phyloP scores from a whole-genome alignment of 2,888 invertebrate genomes.

The Cheilosia urbana region DNA sequence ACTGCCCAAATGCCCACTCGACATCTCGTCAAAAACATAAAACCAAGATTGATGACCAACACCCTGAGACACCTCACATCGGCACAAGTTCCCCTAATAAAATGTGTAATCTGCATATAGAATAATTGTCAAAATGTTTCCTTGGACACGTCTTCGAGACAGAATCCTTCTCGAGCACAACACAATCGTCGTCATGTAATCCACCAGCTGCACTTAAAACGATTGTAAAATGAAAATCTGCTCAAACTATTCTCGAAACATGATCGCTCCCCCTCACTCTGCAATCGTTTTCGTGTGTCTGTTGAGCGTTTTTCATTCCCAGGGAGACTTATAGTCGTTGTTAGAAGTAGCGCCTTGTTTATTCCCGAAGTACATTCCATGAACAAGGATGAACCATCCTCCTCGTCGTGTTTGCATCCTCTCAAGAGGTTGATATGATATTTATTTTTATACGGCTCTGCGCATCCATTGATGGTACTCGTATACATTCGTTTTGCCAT shows the following conservation, averaged over 20 bases:
- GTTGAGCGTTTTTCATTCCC: slow-evolving; percentile 32
- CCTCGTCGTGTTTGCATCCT: slow-evolving; percentile 3
- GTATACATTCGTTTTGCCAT: slow-evolving; percentile 16
- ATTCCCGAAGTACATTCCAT: slow-evolving; percentile 48
- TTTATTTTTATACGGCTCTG: slow-evolving; percentile 36
- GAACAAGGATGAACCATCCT: slow-evolving; percentile 47
- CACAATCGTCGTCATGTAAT: slow-evolving; percentile 70
- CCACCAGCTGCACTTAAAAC: slow-evolving; percentile 67
- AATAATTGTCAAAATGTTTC: slow-evolving; percentile 27
- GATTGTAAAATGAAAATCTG: slow-evolving; percentile 58
- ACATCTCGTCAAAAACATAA: slow-evolving; percentile 3
- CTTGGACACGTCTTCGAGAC: slow-evolving; percentile 36
- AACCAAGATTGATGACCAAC: slow-evolving; percentile 52
- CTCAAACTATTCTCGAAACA: slow-evolving; percentile 51
- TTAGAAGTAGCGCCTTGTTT: slow-evolving; percentile 17
- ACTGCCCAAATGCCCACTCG: no score
- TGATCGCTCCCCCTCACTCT: background rate
- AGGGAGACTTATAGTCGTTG: slow-evolving; percentile 1
- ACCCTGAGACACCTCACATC: background rate
- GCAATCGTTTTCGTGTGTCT: slow-evolving; percentile 18
- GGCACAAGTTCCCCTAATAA: slow-evolving; percentile 14
- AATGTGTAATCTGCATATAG: slow-evolving; percentile 39
- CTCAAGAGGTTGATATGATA: slow-evolving; percentile 5
- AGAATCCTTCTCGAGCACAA: slow-evolving; percentile 36
- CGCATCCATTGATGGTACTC: slow-evolving; percentile 13